Conservation (phyloP, 2,113 vertebrate species). For the Dissostichus mawsoni region DNA sequence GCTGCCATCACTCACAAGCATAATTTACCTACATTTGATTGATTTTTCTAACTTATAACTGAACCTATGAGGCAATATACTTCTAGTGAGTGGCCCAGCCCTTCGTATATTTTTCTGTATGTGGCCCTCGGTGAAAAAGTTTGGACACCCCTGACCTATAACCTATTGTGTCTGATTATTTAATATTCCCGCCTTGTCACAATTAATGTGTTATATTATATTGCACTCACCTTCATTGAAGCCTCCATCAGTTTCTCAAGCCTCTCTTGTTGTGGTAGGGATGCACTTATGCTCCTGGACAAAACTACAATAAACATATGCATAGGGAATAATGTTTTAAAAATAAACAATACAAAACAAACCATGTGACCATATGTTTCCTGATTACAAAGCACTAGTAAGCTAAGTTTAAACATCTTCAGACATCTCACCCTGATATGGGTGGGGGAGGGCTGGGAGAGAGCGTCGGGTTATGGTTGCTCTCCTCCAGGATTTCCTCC, state of each 20-base stretch:
- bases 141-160: neutral
- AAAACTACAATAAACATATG: slow-evolving; percentile 55
- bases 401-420: neutral
- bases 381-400: neutral
- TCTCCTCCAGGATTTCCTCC: slow-evolving; percentile 84
- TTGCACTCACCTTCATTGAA: slow-evolving; percentile 75
- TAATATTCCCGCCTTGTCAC: neutral
- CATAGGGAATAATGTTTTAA: neutral
- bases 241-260: slow-evolving; percentile 81
- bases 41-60: no score
- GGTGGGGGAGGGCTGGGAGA: slow-evolving; percentile 73
- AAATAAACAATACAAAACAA: neutral
- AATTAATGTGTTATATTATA: neutral
- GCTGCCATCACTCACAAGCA: no score
- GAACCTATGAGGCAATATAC: no score
- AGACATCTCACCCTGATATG: slow-evolving; percentile 71
- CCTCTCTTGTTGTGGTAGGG: slow-evolving; percentile 78
- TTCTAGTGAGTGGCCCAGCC: no score
- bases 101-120: no score
- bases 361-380: rapidly evolving
- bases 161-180: no score
- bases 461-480: slow-evolving; percentile 80
- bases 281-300: slow-evolving; percentile 76
- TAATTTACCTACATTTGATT: no score
- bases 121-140: no score